Conservation (phyloP, 2,797 vertebrate species). For the Rallus crepitans region DNA sequence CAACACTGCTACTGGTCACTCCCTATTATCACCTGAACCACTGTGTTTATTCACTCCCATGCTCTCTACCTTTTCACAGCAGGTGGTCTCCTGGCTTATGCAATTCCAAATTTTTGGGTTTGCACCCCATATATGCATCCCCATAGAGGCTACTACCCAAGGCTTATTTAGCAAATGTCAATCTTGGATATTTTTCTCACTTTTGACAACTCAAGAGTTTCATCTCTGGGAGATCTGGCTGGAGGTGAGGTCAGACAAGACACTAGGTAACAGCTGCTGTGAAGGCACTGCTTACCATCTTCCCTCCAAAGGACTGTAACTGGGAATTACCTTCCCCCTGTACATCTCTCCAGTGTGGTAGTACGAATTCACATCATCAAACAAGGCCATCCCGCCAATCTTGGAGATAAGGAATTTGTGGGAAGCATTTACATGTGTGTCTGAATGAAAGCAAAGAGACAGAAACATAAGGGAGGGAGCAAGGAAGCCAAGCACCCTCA, state of each 20-base stretch:
- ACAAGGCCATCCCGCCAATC: conserved; percentile 3
- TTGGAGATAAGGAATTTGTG: conserved; percentile 48
- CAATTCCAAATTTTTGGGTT: not conserved
- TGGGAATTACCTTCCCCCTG: conserved; percentile 60
- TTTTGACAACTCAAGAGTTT: not conserved
- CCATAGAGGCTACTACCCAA: not conserved
- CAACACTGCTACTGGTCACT: not conserved
- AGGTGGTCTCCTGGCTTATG: not conserved
- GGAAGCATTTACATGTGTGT: conserved; percentile 1
- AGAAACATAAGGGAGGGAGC: not conserved
- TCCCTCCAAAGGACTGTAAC: not conserved
- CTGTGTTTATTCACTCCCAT: not conserved
- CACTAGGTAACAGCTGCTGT: not conserved
- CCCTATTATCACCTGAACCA: not conserved
- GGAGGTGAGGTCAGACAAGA: not conserved
- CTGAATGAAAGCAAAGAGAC: not conserved
- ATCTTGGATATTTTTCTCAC: not conserved
- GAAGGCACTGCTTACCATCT: accelerated
- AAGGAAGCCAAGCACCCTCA: not conserved
- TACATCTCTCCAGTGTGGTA: conserved; percentile 53
- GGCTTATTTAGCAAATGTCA: not conserved
- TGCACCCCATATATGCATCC: not conserved
- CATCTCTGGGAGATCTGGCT: not conserved
- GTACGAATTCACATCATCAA: conserved; percentile 49
- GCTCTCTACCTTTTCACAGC: not conserved